Base-by-base conservation (phyloP, 2,888 invertebrate genomes). In the Allolobophora icterica region DNA sequence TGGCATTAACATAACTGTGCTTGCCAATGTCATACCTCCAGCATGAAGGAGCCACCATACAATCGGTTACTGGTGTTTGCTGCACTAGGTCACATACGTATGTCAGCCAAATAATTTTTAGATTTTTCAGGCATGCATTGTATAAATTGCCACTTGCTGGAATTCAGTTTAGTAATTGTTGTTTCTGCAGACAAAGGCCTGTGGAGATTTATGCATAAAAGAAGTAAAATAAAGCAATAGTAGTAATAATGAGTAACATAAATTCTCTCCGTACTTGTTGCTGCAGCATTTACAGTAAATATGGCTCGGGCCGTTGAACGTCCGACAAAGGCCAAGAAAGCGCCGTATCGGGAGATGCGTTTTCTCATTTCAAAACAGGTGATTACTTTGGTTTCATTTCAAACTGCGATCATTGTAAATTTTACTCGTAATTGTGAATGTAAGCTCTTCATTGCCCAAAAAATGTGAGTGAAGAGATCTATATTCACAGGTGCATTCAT, bases 361-460 rank as follows among this genome's bases (percentile, higher is more conserved):
- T 87, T 87, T 87, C 87, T 87, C n/a, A 87, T 87, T 87, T 38
- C 87, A 35, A 87, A 87, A 35, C 87, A 87, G 38, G 87, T 87
- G 0, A 35, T 21, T 87, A 71, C 71, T 17, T 11, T 30, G 30
- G 13, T 71, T 71, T 71, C 71, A 71, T n/a, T 71, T 71, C n/a
- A 30, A 8, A 71, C n/a, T 71, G 30, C 1, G n/a, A 30, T 30
- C n/a, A n/a, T n/a, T 71, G n/a, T n/a, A 13, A n/a, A 8, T 71
- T 71, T 71, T 71, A n/a, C 6, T 71, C 17, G 30, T 71, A 11
- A 71, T 71, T 71, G 30, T n/a, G n/a, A 71, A 71, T n/a, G 71
- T 71, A 71, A 71, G 8, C 30, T 58, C 30, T 11, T n/a, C 13
- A 71, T 8, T 71, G 6, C 30, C 8, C 6, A n/a, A 30, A 71